phyloP scores from a whole-genome alignment of 2,113 vertebrate genomes.

The Petrocephalus microphthalmus region DNA sequence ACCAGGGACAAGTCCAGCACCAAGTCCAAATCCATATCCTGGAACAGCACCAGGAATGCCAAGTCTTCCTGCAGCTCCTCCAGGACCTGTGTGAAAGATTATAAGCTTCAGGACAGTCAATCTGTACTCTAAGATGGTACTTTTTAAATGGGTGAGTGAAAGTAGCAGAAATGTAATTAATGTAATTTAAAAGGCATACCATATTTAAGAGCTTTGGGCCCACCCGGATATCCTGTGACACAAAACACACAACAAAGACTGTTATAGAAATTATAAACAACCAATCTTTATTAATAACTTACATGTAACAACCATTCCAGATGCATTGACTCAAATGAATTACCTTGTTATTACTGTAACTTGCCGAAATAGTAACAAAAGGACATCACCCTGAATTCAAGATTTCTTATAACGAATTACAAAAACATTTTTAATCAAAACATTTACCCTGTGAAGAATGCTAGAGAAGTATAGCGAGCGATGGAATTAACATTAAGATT shows the following conservation, averaged over 20 bases:
- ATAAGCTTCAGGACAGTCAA: not conserved
- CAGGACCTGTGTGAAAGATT: not conserved
- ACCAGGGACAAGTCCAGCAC: not conserved
- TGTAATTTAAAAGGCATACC: conserved; percentile 19
- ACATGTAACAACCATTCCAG: not conserved
- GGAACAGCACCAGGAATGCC: not conserved
- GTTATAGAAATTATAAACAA: not conserved
- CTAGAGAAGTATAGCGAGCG: not conserved
- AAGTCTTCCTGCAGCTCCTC: conserved; percentile 3
- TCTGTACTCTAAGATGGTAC: not conserved
- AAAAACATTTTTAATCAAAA: not conserved
- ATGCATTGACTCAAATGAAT: not conserved
- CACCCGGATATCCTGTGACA: conserved; percentile 27
- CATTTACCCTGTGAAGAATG: not conserved
- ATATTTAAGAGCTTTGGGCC: conserved; percentile 34
- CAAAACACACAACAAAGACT: not conserved
- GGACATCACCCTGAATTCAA: not conserved
- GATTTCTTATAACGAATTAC: not conserved
- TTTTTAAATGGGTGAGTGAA: not conserved
- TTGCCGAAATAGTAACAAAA: not conserved
- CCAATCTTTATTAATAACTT: not conserved
- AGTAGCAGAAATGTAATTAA: not conserved
- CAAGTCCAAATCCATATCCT: conserved; percentile 14
- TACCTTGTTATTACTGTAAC: not conserved
- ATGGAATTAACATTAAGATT: not conserved